A percentile compares a stretch with the other conserved stretches of the same genome.
These are phyloP conservation scores for Miniopterus natalensis DNA, from an alignment of 2,113 vertebrate genomes.

Conservation along the genomic window DNA sequence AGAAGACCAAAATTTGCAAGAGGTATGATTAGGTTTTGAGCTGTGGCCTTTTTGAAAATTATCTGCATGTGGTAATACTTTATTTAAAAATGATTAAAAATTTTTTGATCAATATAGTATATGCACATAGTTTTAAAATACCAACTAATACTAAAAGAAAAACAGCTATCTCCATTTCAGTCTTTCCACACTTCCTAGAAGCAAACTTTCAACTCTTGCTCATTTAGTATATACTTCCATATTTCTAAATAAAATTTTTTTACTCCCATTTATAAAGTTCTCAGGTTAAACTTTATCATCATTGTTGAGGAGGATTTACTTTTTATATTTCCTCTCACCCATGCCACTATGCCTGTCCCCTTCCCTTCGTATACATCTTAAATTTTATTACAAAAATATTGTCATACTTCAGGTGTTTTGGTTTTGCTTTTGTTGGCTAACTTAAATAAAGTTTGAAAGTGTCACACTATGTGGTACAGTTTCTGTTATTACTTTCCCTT, in stretches of 20 bases:
- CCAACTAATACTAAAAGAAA: slow-evolving; percentile 36
- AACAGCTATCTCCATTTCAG: background rate
- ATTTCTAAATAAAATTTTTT: slow-evolving; percentile 47
- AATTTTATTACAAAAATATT: background rate
- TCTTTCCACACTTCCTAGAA: background rate
- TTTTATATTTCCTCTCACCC: background rate
- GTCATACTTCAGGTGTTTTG: slow-evolving; percentile 6
- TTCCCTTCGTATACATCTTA: background rate
- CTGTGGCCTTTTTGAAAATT: slow-evolving; percentile 51
- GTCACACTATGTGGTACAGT: background rate
- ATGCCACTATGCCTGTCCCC: background rate
- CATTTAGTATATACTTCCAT: background rate
- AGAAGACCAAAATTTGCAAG: slow-evolving; percentile 97
- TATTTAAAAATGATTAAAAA: background rate
- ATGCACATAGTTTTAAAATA: slow-evolving; percentile 45
- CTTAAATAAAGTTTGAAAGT: background rate
- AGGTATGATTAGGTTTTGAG: slow-evolving; percentile 88
- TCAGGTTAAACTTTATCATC: slow-evolving; percentile 29
- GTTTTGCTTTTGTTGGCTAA: slow-evolving; percentile 8
- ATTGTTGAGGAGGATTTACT: background rate
- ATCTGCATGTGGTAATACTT: slow-evolving; percentile 49
- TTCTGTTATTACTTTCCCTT: slow-evolving; percentile 20
- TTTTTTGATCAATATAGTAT: background rate
- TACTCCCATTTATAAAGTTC: slow-evolving; percentile 3
- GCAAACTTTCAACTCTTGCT: slow-evolving; percentile 11